These are phyloP conservation scores for Gadopsis marmoratus DNA, from an alignment of 2,797 vertebrate genomes.

Conservation along the genomic window DNA sequence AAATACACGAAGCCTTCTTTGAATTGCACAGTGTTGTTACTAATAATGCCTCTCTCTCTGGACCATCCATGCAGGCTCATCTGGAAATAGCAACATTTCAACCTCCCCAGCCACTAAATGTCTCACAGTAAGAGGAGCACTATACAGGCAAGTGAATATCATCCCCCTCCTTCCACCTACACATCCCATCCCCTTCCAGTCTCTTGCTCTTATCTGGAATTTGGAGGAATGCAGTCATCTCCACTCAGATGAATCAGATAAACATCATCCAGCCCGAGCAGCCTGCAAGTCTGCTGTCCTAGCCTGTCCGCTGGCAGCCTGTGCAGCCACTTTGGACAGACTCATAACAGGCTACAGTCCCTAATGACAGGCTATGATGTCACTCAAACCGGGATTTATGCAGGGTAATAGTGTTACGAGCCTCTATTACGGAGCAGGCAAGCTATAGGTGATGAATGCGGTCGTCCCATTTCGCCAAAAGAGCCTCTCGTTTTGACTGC, in stretches of 20 bases:
- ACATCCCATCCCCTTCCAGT: conserved; percentile 1
- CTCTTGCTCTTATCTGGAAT: conserved; percentile 44
- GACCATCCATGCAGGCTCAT: neutral
- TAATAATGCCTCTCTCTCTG: neutral
- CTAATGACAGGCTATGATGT: conserved; percentile 62
- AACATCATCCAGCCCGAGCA: conserved; percentile 45
- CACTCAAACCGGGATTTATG: conserved; percentile 43
- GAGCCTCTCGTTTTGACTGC: conserved; percentile 21
- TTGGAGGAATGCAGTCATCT: conserved; percentile 72
- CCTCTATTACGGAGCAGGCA: conserved; percentile 5
- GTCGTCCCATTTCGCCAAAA: neutral
- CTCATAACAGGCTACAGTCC: conserved; percentile 33
- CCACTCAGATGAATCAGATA: conserved; percentile 60
- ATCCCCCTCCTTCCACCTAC: conserved; percentile 6
- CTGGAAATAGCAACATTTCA: neutral
- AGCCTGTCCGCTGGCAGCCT: conserved; percentile 4
- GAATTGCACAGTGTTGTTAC: neutral
- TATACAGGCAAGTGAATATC: neutral
- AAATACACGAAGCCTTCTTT: neutral
- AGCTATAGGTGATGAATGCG: conserved; percentile 13
- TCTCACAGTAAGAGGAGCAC: conserved; percentile 1
- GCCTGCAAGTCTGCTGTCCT: conserved; percentile 28
- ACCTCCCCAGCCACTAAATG: neutral
- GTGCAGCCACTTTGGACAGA: conserved; percentile 37
- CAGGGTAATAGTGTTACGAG: conserved; percentile 27